Percentiles rank a stretch among this genome's conserved stretches.
These are phyloP conservation scores for Megastigmus dorsalis DNA, from an alignment of 2,888 invertebrate genomes.

Conservation along the genomic window DNA sequence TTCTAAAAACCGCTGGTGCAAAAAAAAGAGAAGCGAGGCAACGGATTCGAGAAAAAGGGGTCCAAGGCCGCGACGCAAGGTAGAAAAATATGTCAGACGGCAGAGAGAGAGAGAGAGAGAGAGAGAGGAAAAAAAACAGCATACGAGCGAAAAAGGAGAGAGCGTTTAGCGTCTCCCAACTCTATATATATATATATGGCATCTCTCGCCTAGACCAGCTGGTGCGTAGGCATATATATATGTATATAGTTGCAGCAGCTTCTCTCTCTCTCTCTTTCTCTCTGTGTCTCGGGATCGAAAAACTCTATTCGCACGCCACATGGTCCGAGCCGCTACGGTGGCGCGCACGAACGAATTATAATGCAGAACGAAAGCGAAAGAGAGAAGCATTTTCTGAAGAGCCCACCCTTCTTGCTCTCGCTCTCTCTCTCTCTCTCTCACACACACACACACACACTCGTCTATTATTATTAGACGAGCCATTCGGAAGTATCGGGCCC, in stretches of 20 bases:
- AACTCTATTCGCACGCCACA: constrained; percentile 73
- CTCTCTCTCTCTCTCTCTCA: too few species aligned
- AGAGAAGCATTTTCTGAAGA: constrained; percentile 25
- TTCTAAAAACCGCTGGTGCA: neutral
- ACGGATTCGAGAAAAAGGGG: constrained; percentile 5
- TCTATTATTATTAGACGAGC: constrained; percentile 65
- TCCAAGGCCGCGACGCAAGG: constrained; percentile 30
- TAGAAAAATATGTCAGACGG: too few species aligned
- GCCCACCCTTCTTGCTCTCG: constrained; percentile 45
- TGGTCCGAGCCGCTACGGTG: constrained; percentile 66
- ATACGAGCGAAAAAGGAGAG: constrained; percentile 55
- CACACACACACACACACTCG: too few species aligned
- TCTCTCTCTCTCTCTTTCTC: too few species aligned
- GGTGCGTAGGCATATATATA: constrained; percentile 60
- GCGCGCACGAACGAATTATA: constrained; percentile 66
- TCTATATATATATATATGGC: constrained; percentile 41
- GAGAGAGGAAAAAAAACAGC: constrained; percentile 56
- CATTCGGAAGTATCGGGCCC: constrained; percentile 62
- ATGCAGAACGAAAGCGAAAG: constrained; percentile 64
- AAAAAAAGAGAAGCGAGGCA: neutral
- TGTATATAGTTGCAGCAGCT: too few species aligned
- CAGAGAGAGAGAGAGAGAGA: constrained; percentile 53
- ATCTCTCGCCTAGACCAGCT: constrained; percentile 69
- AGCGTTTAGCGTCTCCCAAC: constrained; percentile 56
- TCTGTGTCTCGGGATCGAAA: constrained; percentile 43